phyloP scores from a whole-genome alignment of 2,888 invertebrate genomes.

The Rhodophaea formosa region DNA sequence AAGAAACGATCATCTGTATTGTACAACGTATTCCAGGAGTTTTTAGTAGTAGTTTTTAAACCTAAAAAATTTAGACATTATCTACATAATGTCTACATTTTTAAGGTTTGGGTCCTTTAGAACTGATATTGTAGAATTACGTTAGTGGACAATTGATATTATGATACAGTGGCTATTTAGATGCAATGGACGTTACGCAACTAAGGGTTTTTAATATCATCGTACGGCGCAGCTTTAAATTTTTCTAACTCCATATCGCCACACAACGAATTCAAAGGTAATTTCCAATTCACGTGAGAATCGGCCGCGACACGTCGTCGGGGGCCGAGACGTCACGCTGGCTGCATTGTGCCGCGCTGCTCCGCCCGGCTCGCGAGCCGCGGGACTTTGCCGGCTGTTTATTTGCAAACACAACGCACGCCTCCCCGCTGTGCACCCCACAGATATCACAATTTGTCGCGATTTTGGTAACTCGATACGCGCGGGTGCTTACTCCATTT shows the following conservation, averaged over 20 bases:
- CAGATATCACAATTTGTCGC: conserved; percentile 67
- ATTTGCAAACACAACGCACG: conserved; percentile 74
- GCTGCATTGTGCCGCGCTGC: conserved; percentile 59
- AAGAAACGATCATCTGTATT: too few species aligned
- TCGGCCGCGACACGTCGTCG: conserved; percentile 26
- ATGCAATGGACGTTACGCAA: too few species aligned
- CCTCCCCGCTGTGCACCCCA: conserved; percentile 54
- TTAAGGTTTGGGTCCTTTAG: too few species aligned
- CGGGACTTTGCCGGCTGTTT: conserved; percentile 70
- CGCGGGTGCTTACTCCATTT: conserved; percentile 20
- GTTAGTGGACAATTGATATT: too few species aligned
- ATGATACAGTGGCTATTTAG: too few species aligned
- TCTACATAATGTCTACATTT: too few species aligned
- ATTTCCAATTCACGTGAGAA: conserved; percentile 70
- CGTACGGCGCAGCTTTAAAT: neutral
- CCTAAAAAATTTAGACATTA: too few species aligned
- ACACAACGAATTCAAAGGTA: conserved; percentile 33
- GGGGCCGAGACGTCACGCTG: conserved; percentile 41
- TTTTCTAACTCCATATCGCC: neutral
- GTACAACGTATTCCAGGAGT: too few species aligned
- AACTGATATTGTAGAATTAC: too few species aligned
- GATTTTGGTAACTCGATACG: conserved; percentile 63
- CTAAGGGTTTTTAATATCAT: too few species aligned
- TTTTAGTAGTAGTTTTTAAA: too few species aligned
- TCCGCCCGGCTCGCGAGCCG: conserved; percentile 32